Evolutionary conservation across 2,113 vertebrate genomes (phyloP), one percentile per base, ranked within the genome.

Genomic region (Oryzias woworae): DNA sequence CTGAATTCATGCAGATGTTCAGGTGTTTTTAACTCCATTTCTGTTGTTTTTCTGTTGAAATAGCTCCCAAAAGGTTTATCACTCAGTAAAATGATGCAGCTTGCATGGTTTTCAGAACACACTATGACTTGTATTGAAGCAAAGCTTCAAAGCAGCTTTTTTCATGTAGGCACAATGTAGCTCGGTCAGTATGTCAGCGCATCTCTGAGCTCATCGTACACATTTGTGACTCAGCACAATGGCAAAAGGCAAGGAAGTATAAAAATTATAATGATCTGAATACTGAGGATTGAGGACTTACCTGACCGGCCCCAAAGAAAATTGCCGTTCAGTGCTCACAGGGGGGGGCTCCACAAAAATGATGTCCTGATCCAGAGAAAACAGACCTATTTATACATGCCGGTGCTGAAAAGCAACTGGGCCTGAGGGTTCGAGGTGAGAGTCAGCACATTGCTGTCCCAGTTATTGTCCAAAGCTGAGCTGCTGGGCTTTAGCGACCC

Each of bases 371-470:
- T 75, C 85, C 53, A 18, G 50, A 69, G 65, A 53, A 75, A 80
- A 70, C 55, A 16, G 81, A 73, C 80, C 85, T 91, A 90, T 93
- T 92, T 93, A 93, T 92, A 92, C 77, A 77, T 80, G 77, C 62
- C 62, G 80, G 79, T 78, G 62, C 80, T 87, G 83, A 83, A 81
- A 80, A 71, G 82, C 63, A 69, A 53, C 75, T 50, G 66, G 67
- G 59, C 73, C 78, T 26, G 71, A 69, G 66, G 83, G 68, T 36
- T 79, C 77, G 18, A 62, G 82, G 69, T 68, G 81, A 76, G 73
- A 85, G 92, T 93, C 92, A 93, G 91, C 92, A 93, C 88, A 92
- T 93, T 92, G 85, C 89, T 88, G 65, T 24, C 62, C 18, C 60
- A 14, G 5, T 77, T 84, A 89, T 93, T 93, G 91, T 92, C 90